Evolutionary conservation across 2,888 invertebrate genomes (phyloP), one percentile per base, ranked within the genome.

Genomic region (Coremacera marginata): DNA sequence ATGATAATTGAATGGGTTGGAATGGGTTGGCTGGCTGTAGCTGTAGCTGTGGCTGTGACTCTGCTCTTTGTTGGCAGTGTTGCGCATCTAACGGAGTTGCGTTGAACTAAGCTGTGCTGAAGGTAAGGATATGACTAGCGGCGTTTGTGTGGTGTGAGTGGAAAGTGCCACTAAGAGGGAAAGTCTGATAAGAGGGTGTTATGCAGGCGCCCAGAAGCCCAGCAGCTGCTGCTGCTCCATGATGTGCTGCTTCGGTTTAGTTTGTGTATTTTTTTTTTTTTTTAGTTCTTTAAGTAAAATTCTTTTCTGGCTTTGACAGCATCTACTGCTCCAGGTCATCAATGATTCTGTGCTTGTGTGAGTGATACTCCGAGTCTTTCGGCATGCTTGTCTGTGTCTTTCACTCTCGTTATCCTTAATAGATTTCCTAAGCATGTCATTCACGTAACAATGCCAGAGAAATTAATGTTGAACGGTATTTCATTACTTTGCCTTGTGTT

Each of bases 381-480:
- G n/a, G 19, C 19, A 37, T 63, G 60, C 37, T 11, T n/a, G 57
- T 52, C 14, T 27, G 44, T 63, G 2, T 63, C n/a, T 52, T 16
- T 73, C 16, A 49, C 7, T 37, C 49, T 49, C 68, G 52, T 34
- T 16, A 76, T 71, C 51, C 76, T 55, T 76, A 76, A 76, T 76
- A 71, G 76, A 71, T 71, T 76, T 71, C 55, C 70, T 62, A 5
- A 37, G 37, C 68, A 75, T 49, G 57, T 57, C 75, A 75, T 74
- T 65, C 70, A 31, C 70, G 19, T 57, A 34, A 67, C 34, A 67
- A 67, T 57, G 75, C 22, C 57, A 75, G 49, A 55, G 74, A 57
- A 75, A 75, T 75, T 75, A 67, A 57, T 60, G 27, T 51, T 75
- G 70, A 60, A 60, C 68, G 70, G 16, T 65, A 57, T 71, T 65